Evolutionary conservation across 2,797 vertebrate genomes (phyloP), one percentile per base, ranked within the genome.

Genomic region (Iguana delicatissima): DNA sequence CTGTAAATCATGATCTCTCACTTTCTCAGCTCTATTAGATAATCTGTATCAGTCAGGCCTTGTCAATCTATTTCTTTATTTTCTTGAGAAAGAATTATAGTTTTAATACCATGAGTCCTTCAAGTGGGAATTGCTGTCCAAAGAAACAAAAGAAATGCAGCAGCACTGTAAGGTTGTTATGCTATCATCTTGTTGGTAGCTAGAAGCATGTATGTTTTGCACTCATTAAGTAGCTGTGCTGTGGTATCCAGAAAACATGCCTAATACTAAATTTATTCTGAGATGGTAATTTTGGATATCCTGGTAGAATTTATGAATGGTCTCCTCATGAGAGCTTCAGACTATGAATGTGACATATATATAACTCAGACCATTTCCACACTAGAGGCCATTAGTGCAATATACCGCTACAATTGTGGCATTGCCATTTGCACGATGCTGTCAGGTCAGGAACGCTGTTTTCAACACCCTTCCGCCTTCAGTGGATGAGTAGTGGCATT

Each of bases 61-160:
- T 82, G 57, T 83, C 81, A 62, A 59, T 42, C 81, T 64, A 10
- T 83, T 38, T 62, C 81, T 83, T 64, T 62, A 83, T 62, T 83
- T 38, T 24, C 22, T 24, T 42, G 35, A 83, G 18, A 57, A 52
- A n/a, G 55, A 35, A 62, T 64, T 64, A 35, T 35, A 62, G 52
- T 81, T 81, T 57, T 81, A 82, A 82, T 82, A 57, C 80, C 35
- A 55, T 82, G 55, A 59, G 59, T 29, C 2, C 32, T 82, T 82
- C 8, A 82, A 59, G 32, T 35, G 18, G n/a, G 80, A 82, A 32
- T 82, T 57, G 18, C 80, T 82, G 55, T n/a, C 32, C 18, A 82
- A 82, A 32, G 52, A 81, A 81, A 32, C 12, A 22, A 32, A 82
- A 82, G 14, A 82, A 59, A 82, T 59, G n/a, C 80, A 59, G 16